Evolutionary conservation across 2,113 vertebrate genomes (phyloP).

Genomic region (Amphiprion percula): DNA sequence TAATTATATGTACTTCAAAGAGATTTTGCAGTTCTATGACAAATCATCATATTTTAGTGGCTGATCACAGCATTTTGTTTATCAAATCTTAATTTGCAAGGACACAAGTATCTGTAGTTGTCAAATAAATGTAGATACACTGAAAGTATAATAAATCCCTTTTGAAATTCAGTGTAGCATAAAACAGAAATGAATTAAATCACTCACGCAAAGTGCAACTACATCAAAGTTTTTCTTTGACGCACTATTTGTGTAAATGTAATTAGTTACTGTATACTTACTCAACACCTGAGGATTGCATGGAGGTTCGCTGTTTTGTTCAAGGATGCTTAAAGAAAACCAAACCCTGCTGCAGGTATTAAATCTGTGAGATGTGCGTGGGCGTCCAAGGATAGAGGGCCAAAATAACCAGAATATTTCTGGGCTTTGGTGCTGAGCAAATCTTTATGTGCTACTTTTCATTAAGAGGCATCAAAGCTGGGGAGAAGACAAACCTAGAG

Average conservation of each 20-base stretch:
- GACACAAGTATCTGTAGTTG: background rate
- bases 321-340: constrained; percentile 31
- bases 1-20: too few species aligned
- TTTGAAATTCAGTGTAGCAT: background rate
- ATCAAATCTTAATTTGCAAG: background rate
- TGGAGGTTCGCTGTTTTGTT: background rate
- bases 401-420: constrained; percentile 31
- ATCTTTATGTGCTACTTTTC: constrained; percentile 44
- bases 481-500: constrained; percentile 32
- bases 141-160: too few species aligned
- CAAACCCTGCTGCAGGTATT: constrained; percentile 10
- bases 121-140: too few species aligned
- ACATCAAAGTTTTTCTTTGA: too few species aligned
- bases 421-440: constrained; percentile 24
- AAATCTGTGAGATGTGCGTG: constrained; percentile 29
- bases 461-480: constrained; percentile 41
- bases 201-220: background rate
- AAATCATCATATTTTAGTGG: too few species aligned
- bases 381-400: constrained; percentile 28
- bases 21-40: too few species aligned
- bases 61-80: background rate
- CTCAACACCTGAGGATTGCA: background rate
- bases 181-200: background rate
- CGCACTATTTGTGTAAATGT: background rate
- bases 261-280: background rate